Evolutionary conservation across 2,797 vertebrate genomes (phyloP), one percentile per base, ranked within the genome.

Genomic region (Arctocebus calabarensis): DNA sequence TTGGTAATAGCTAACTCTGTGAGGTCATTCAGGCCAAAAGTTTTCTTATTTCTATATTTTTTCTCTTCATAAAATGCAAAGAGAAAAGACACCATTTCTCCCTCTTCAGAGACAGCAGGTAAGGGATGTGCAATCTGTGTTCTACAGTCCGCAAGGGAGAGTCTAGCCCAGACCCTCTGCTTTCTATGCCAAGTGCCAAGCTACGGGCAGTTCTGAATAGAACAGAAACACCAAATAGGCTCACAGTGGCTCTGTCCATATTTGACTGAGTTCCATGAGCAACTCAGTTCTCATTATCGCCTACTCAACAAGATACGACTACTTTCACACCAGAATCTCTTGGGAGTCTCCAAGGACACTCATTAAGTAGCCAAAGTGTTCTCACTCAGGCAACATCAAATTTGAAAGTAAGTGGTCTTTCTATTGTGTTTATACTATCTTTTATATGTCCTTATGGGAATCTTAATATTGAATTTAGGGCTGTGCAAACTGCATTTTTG

Each of bases 31-130:
- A 90, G 83, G 64, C 4, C 32, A 74, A 61, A 68, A 62, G 11
- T 48, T 82, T 52, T 84, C 85, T 68, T 16, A 17, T 4, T 27
- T 12, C 25, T 92, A 2, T 22, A 61, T 32, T 94, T 62, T 92
- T 19, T 40, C 43, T 84, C 40, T n/a, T 92, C 45, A 79, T 79
- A 82, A 96, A 84, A 79, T 29, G 22, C 14, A 79, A 84, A 73
- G 48, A 79, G 40, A 82, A 73, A 64, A 79, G 55, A 77, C 6
- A 34, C 12, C 14, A 23, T 84, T 84, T 78, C 2, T 59, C 1
- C 13, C 17, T 25, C 45, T 25, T 86, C 55, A 68, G 9, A 88
- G 32, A 4, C 40, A 70, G 10, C 29, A 70, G n/a, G 40, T 45
- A 81, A n/a, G n/a, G 16, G 34, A 16, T 87, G 16, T 68, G 22